These are phyloP conservation scores for Temnothorax ravouxi DNA, from an alignment of 2,888 invertebrate species.

Conservation along the genomic window DNA sequence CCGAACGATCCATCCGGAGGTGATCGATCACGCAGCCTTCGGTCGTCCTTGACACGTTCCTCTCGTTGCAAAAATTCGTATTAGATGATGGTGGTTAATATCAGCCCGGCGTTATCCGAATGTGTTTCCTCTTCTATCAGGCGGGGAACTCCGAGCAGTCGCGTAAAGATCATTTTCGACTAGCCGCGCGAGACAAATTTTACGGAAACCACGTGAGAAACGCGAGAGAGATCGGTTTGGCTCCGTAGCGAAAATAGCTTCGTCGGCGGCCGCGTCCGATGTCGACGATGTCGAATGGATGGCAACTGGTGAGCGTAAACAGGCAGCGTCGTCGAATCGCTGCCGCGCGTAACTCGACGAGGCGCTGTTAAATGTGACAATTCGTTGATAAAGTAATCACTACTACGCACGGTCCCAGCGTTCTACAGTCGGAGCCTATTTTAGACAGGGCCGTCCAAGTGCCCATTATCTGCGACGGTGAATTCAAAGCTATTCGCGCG, in stretches of 20 bases:
- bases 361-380: slow-evolving; percentile 74
- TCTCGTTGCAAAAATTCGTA: slow-evolving; percentile 5
- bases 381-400: slow-evolving; percentile 77
- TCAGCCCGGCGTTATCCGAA: slow-evolving; percentile 8
- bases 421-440: slow-evolving; percentile 68
- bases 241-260: not conserved
- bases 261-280: not conserved
- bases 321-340: slow-evolving; percentile 61
- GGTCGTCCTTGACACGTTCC: slow-evolving; percentile 21
- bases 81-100: not conserved
- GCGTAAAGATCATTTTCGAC: slow-evolving; percentile 31
- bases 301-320: slow-evolving; percentile 62
- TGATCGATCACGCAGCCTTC: slow-evolving; percentile 18
- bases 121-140: slow-evolving; percentile 9
- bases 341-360: slow-evolving; percentile 64
- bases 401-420: slow-evolving; percentile 63
- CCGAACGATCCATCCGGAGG: slow-evolving; percentile 19
- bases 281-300: slow-evolving; percentile 48
- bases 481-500: slow-evolving; percentile 61
- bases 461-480: slow-evolving; percentile 57
- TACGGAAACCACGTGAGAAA: not conserved
- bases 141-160: not conserved
- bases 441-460: slow-evolving; percentile 71
- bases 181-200: not conserved
- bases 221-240: not conserved